Conservation (phyloP, 1,140 invertebrate genomes). For the Ganaspis sp. region DNA sequence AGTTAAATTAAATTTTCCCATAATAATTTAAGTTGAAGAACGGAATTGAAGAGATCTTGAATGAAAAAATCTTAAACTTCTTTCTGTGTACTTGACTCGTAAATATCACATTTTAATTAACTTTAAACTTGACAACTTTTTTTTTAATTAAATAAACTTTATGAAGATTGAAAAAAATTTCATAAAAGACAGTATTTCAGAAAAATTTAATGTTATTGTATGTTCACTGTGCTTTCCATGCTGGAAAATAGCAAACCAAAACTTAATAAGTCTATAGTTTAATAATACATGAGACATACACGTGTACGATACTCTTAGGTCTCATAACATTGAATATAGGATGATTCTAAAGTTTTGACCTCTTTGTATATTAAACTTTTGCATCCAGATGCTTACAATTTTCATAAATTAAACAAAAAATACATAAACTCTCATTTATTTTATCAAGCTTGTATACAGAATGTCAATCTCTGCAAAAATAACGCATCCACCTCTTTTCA, state of each 20-base stretch:
- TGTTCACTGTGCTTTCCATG: neutral
- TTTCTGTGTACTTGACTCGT: too few relatives aligned
- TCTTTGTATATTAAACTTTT: neutral
- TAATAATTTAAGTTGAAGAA: too few relatives aligned
- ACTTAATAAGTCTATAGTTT: conserved; percentile 12
- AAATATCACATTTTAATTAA: too few relatives aligned
- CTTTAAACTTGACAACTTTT: too few relatives aligned
- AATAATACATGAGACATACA: conserved; percentile 15
- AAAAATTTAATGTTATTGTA: conserved; percentile 17
- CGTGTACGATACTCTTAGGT: conserved; percentile 7
- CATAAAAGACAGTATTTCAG: neutral
- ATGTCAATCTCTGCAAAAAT: too few relatives aligned
- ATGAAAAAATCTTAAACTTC: too few relatives aligned
- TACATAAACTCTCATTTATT: neutral
- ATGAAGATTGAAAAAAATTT: neutral
- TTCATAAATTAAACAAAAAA: neutral
- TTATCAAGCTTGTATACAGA: too few relatives aligned
- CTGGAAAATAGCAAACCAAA: conserved; percentile 1
- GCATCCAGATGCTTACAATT: neutral
- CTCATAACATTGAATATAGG: neutral
- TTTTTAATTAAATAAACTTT: neutral
- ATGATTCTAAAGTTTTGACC: neutral
- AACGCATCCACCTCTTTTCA: too few relatives aligned
- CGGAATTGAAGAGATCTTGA: too few relatives aligned
- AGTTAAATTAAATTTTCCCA: too few relatives aligned